These are phyloP conservation scores for Sylvicola cinctus DNA, from an alignment of 2,888 invertebrate species.

Conservation along the genomic window DNA sequence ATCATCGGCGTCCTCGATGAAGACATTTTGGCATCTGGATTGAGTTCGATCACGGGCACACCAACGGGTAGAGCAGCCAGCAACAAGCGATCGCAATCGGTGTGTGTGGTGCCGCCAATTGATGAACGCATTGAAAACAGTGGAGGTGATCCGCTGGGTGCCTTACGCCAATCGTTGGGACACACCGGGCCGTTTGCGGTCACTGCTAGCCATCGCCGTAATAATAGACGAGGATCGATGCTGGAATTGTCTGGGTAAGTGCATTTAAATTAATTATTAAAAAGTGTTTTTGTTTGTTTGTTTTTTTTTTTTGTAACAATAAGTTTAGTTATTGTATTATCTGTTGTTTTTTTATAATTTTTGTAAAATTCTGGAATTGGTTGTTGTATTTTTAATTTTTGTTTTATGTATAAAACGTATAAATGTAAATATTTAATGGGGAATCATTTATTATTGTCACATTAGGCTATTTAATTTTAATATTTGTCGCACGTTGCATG, in stretches of 20 bases:
- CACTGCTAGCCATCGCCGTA: constrained; percentile 43
- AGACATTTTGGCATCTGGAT: constrained; percentile 23
- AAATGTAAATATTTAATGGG: no score
- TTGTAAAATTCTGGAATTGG: no score
- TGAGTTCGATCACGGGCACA: constrained; percentile 23
- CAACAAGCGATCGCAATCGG: constrained; percentile 10
- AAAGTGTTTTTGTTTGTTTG: constrained; percentile 3
- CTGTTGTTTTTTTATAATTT: background rate
- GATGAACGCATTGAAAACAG: constrained; percentile 21
- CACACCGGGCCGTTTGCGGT: constrained; percentile 41
- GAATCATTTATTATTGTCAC: no score
- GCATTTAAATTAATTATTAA: constrained; percentile 10
- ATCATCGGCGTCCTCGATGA: constrained; percentile 38
- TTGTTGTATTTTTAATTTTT: no score
- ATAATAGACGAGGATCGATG: constrained; percentile 60
- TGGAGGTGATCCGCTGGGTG: constrained; percentile 8
- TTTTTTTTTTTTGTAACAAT: constrained; percentile 7
- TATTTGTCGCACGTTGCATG: no score
- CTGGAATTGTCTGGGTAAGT: constrained; percentile 59
- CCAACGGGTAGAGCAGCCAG: constrained; percentile 14
- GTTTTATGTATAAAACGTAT: no score
- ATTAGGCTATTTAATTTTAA: no score
- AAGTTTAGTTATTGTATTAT: constrained; percentile 6
- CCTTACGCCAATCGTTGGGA: constrained; percentile 9
- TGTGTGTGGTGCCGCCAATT: constrained; percentile 25